phyloP scores from a whole-genome alignment of 2,888 invertebrate genomes.

The Smittia sp. region DNA sequence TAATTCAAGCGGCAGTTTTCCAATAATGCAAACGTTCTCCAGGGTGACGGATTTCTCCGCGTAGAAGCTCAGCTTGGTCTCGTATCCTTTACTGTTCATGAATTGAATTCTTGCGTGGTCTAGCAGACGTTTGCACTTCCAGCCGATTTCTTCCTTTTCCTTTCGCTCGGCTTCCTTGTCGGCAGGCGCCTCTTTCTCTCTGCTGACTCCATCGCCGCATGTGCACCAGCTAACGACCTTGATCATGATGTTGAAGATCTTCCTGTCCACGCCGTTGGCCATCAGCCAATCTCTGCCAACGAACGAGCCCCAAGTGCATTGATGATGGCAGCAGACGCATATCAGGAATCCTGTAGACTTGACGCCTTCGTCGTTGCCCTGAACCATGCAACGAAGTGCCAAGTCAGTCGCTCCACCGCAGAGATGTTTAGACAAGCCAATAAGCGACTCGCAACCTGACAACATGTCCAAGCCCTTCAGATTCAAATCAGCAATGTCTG shows the following conservation, averaged over 20 bases:
- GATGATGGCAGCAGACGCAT: conserved; percentile 90
- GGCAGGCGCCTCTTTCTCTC: conserved; percentile 48
- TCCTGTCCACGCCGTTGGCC: conserved; percentile 57
- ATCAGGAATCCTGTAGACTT: conserved; percentile 62
- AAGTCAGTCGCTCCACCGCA: conserved; percentile 87
- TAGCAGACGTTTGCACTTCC: conserved; percentile 71
- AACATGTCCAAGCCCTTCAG: conserved; percentile 56
- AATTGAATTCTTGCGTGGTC: conserved; percentile 71
- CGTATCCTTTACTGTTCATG: conserved; percentile 60
- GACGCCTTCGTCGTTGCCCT: conserved; percentile 47
- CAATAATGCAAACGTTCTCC: conserved; percentile 78
- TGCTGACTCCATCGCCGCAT: conserved; percentile 68
- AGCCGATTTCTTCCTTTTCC: conserved; percentile 64
- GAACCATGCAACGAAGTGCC: conserved; percentile 66
- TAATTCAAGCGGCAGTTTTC: conserved; percentile 40
- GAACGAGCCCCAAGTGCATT: conserved; percentile 70
- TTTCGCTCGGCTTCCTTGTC: conserved; percentile 46
- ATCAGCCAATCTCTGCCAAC: conserved; percentile 64
- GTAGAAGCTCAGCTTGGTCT: conserved; percentile 64
- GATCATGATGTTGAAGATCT: conserved; percentile 72
- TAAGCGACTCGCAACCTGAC: conserved; percentile 53
- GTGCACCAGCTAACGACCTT: conserved; percentile 89
- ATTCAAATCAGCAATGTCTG: conserved; percentile 77
- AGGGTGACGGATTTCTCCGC: conserved; percentile 64
- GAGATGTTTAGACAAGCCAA: conserved; percentile 83